phyloP scores from a whole-genome alignment of 2,113 vertebrate species.

The Pygoscelis adeliae region DNA sequence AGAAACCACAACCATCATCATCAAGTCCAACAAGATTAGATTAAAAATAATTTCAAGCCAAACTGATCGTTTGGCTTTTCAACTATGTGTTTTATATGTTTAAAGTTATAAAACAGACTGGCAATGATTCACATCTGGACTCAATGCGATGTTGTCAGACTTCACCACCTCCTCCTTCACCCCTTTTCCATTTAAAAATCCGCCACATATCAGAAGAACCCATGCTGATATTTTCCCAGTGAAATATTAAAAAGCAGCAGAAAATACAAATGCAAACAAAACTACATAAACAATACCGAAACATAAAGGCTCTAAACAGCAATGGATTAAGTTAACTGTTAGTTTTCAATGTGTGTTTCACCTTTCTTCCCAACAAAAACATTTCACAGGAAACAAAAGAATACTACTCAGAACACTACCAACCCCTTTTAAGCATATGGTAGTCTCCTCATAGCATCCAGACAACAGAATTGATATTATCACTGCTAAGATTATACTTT shows the following conservation, averaged over 20 bases:
- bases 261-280: neutral
- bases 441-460: neutral
- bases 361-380: neutral
- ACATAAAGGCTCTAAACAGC: neutral
- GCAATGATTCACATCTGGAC: neutral
- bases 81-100: neutral
- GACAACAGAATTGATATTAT: neutral
- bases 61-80: neutral
- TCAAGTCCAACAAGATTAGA: neutral
- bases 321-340: neutral
- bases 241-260: slow-evolving; percentile 17
- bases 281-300: neutral
- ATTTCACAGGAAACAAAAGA: neutral
- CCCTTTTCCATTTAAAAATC: neutral
- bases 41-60: neutral
- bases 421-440: neutral
- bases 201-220: neutral
- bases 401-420: neutral
- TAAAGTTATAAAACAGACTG: neutral
- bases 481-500: neutral
- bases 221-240: neutral
- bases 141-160: neutral
- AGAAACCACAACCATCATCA: neutral
- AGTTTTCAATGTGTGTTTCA: neutral
- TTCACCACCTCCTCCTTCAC: neutral